These are phyloP conservation scores for Drosophila greeni DNA, from an alignment of 2,888 invertebrate genomes.

Conservation along the genomic window DNA sequence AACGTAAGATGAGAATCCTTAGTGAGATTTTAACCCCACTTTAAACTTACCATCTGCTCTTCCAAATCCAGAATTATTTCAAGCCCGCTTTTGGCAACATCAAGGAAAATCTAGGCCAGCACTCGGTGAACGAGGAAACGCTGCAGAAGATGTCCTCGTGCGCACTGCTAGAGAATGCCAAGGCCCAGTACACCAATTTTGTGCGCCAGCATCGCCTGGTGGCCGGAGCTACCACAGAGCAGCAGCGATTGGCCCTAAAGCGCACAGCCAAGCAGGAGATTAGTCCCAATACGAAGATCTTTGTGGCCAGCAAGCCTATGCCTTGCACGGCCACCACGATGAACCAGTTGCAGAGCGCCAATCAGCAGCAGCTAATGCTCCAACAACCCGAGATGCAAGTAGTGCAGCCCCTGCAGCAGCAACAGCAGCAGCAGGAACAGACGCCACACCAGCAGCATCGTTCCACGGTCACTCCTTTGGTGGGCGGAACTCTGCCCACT, in stretches of 20 bases:
- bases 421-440: constrained; percentile 16
- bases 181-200: constrained; percentile 76
- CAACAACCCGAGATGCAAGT: constrained; percentile 37
- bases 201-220: constrained; percentile 63
- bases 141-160: constrained; percentile 78
- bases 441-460: constrained; percentile 37
- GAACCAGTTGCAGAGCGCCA: constrained; percentile 17
- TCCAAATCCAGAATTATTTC: constrained; percentile 81
- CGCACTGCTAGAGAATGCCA: constrained; percentile 77
- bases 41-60: constrained; percentile 28
- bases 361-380: constrained; percentile 11
- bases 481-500: constrained; percentile 51
- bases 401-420: constrained; percentile 21
- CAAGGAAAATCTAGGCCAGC: constrained; percentile 81
- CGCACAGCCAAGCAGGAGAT: constrained; percentile 67
- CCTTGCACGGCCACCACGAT: constrained; percentile 33
- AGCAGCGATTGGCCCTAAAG: constrained; percentile 63
- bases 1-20: constrained; percentile 77
- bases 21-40: not conserved
- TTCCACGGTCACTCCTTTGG: constrained; percentile 22
- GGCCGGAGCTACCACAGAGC: constrained; percentile 19
- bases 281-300: constrained; percentile 43
- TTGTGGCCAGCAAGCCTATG: constrained; percentile 51
- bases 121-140: constrained; percentile 81
- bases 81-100: constrained; percentile 83